Base-by-base conservation (phyloP, 2,888 invertebrate species). In the Mactromeris polynyma region DNA sequence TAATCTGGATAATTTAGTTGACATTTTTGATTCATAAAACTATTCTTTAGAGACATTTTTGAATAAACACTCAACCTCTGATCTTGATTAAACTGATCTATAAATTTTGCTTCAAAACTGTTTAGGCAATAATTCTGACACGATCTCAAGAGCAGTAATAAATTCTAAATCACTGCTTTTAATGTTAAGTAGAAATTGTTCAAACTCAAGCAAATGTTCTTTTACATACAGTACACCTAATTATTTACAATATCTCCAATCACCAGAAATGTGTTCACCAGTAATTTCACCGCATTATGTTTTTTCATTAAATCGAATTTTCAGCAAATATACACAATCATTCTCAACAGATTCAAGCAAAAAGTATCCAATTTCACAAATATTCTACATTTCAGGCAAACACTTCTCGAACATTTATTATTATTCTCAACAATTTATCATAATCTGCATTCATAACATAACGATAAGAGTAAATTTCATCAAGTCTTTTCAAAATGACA, bases 21-120 rank as follows among this genome's bases (percentile, higher is more conserved):
- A 84, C 36, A 54, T 46, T 73, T 46, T 51, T 77, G 78, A 51
- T 38, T 84, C 51, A 84, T 84, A 84, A 84, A 84, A 36, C 54
- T 54, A 46, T 33, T 46, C 4, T 26, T 51, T 0, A 78, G 21
- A 19, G 9, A 21, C 19, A 69, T 51, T 38, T 81, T 36, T 64
- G 58, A 26, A 26, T 64, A 64, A 64, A 64, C 58, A 64, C 58
- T 64, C 11, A 6, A 58, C n/a, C 26, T 6, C 9, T 9, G 26
- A n/a, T 26, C 58, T 64, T 26, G 26, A 64, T 64, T 64, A 64
- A 46, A 46, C 2, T 4, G 17, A 26, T 64, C 58, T 26, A 64
- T 64, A 64, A 64, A 64, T 64, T 64, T 26, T 64, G n/a, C 58
- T 83, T 31, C 26, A 46, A n/a, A 36, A 46, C 4, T 33, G 33